Conservation (phyloP, 2,888 invertebrate species). For the Camponotus fellah region DNA sequence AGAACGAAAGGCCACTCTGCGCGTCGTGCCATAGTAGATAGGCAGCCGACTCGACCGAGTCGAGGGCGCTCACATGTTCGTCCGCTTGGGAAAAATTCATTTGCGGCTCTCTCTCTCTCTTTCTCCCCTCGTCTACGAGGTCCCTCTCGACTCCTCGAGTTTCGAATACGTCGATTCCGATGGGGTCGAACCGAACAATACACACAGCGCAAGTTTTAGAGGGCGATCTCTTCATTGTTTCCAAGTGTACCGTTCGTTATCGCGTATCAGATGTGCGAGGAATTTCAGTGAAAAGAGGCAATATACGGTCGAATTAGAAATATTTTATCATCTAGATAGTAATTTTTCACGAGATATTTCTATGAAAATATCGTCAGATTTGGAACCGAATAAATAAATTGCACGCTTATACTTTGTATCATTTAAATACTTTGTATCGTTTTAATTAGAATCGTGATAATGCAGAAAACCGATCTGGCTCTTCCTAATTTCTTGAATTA, state of each 20-base stretch:
- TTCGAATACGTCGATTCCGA: slow-evolving; percentile 71
- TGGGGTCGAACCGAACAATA: slow-evolving; percentile 29
- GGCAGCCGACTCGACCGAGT: slow-evolving; percentile 77
- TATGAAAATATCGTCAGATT: neutral
- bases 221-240: slow-evolving; percentile 40
- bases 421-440: slow-evolving; percentile 20
- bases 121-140: slow-evolving; percentile 55
- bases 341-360: neutral
- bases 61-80: slow-evolving; percentile 80
- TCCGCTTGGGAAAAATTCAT: slow-evolving; percentile 83
- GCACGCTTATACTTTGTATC: neutral
- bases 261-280: neutral
- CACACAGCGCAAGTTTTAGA: neutral
- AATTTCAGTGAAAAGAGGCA: neutral
- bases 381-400: slow-evolving; percentile 2
- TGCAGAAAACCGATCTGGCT: slow-evolving; percentile 66
- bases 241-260: slow-evolving; percentile 16
- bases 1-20: slow-evolving; percentile 77
- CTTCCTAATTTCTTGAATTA: slow-evolving; percentile 76
- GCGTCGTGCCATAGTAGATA: slow-evolving; percentile 72
- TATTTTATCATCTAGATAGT: neutral
- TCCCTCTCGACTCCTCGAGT: slow-evolving; percentile 67
- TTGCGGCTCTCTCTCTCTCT: slow-evolving; percentile 70
- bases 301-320: neutral
- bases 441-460: slow-evolving; percentile 73